phyloP scores from a whole-genome alignment of 2,797 vertebrate genomes.

The Peromyscus eremicus region DNA sequence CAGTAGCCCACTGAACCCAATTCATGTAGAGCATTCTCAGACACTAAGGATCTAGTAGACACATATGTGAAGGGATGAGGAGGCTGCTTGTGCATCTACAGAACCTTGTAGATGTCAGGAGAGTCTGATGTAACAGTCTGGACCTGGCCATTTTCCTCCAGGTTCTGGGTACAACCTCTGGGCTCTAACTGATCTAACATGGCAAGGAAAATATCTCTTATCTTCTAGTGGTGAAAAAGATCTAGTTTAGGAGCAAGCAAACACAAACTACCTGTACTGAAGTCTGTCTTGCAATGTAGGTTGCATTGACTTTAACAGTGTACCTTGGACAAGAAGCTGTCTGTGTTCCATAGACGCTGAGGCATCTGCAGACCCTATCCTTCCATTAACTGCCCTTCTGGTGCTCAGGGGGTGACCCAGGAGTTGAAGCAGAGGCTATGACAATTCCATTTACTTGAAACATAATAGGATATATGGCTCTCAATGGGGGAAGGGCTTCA shows the following conservation, averaged over 20 bases:
- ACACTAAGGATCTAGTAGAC: background rate
- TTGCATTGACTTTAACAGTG: background rate
- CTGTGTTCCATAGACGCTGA: accelerated
- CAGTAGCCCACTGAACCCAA: too few species aligned
- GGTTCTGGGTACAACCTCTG: constrained; percentile 55
- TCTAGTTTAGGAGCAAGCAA: background rate
- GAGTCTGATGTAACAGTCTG: background rate
- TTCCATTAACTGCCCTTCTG: background rate
- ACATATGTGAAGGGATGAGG: accelerated
- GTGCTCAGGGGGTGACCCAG: background rate
- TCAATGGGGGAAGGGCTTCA: background rate
- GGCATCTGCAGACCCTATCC: background rate
- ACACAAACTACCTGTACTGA: background rate
- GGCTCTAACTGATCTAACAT: constrained; percentile 56
- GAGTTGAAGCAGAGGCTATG: background rate
- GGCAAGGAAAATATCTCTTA: background rate
- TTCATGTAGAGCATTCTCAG: background rate
- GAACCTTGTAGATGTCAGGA: background rate
- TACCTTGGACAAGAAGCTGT: background rate
- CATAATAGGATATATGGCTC: background rate
- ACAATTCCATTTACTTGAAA: background rate
- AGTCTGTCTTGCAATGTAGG: background rate
- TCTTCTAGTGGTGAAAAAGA: constrained; percentile 25
- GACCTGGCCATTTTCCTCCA: background rate
- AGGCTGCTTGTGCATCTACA: accelerated